Percentiles rank a stretch among this genome's conserved stretches.
Evolutionary conservation across 2,888 invertebrate species (phyloP).

Genomic region (Idaea aversata): DNA sequence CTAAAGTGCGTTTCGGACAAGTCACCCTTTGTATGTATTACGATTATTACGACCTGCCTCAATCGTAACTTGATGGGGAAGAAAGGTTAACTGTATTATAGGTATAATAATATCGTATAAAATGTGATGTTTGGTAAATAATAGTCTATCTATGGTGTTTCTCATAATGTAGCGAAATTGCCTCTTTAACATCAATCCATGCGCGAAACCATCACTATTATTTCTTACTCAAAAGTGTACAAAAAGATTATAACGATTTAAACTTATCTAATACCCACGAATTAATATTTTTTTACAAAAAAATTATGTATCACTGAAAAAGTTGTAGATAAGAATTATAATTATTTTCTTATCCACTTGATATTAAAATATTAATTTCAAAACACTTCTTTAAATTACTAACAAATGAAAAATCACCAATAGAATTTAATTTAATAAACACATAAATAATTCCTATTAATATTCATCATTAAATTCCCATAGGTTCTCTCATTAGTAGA

Average conservation of each 20-base stretch:
- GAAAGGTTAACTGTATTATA: neutral
- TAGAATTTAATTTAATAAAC: neutral
- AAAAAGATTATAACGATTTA: neutral
- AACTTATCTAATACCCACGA: neutral
- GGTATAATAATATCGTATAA: neutral
- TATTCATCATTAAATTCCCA: conserved; percentile 29
- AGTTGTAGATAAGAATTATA: too few species aligned
- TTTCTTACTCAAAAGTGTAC: neutral
- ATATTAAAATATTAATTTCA: neutral
- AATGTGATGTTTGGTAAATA: neutral
- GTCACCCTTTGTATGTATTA: neutral
- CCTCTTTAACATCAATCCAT: neutral
- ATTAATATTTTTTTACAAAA: too few species aligned
- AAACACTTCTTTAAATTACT: neutral
- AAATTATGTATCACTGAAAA: too few species aligned
- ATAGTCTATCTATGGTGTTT: neutral
- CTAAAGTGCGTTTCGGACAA: neutral
- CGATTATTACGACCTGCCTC: neutral
- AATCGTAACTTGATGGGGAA: neutral
- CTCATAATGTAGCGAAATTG: neutral
- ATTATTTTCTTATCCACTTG: too few species aligned
- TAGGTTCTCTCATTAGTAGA: conserved; percentile 47
- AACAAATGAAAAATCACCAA: neutral
- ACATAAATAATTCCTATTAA: neutral
- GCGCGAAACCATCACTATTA: neutral